A percentile compares a stretch with the other conserved stretches of the same genome.
Evolutionary conservation across 2,797 vertebrate genomes (phyloP).

Genomic region (Hoplostethus atlanticus): DNA sequence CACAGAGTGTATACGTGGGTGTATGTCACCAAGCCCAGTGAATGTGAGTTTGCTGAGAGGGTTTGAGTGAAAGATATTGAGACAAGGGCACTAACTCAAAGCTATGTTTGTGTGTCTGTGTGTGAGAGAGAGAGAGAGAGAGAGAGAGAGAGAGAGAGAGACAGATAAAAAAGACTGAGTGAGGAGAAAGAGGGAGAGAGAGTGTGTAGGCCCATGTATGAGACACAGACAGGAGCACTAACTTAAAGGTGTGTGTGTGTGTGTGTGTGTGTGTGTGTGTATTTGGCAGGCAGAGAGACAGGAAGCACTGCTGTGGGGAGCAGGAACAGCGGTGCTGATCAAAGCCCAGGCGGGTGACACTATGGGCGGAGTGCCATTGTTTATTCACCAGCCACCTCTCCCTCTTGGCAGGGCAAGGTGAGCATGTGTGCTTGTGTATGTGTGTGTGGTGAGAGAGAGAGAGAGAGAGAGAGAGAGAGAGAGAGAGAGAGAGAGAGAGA

Average conservation of each 20-base stretch:
- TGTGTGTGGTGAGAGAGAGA: constrained; percentile 17
- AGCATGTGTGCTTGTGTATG: constrained; percentile 70
- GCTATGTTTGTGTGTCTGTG: constrained; percentile 50
- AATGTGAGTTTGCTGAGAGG: constrained; percentile 51
- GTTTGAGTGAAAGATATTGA: constrained; percentile 27
- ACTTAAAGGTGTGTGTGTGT: constrained; percentile 50
- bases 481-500: constrained; percentile 70
- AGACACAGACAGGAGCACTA: constrained; percentile 53
- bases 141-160: constrained; percentile 53
- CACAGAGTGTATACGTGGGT: constrained; percentile 38
- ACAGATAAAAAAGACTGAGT: constrained; percentile 68
- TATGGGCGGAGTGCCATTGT: constrained; percentile 84
- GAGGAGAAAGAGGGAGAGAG: constrained; percentile 49
- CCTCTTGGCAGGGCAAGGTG: constrained; percentile 81
- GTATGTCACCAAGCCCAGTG: constrained; percentile 34
- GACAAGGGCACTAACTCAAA: constrained; percentile 76
- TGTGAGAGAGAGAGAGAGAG: constrained; percentile 4
- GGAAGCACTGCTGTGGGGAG: constrained; percentile 79
- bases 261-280: constrained; percentile 7
- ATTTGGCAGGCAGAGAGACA: constrained; percentile 74
- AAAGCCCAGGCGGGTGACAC: constrained; percentile 83
- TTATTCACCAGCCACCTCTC: constrained; percentile 84
- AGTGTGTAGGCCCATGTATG: constrained; percentile 42
- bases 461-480: constrained; percentile 65
- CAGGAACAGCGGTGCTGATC: constrained; percentile 80